Evolutionary conservation across 92 coral and sea anemone species (phyloP), one percentile per base, ranked within the genome.

Genomic region (Porites cylindrica): DNA sequence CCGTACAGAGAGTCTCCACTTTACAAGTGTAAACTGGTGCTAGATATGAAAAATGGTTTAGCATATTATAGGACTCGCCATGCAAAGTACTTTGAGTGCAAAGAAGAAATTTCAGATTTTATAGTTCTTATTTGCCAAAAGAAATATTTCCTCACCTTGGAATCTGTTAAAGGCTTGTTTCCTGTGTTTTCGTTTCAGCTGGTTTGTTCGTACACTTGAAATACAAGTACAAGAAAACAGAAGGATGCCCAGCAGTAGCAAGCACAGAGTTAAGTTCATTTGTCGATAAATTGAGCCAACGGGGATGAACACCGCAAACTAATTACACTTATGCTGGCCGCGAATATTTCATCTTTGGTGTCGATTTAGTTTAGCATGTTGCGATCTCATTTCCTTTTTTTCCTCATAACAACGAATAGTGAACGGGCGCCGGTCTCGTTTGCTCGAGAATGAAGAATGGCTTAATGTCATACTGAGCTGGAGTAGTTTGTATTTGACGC

Each of bases 141-240:
- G 12, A 63, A 26, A 26, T 51, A 66, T 59, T 26, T 32, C 81
- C 95, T 32, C 85, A 92, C 95, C 95, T 92, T 85, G 66, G 51
- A 92, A 89, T 24, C 73, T 70, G 82, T 51, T 75, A 53, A 92
- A 65, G n/a, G 69, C 6, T 19, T 43, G 38, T 65, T 51, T 63
- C 11, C 53, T 51, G 80, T 51, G 80, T 64, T 54, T 74, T 61
- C 74, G 26, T n/a, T n/a, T 61, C 23, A n/a, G 20, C 2, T 66
- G 74, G 52, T 47, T 63, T 9, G 21, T 53, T 7, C 65, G 87
- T 5, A 80, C 59, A 51, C 50, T 14, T 62, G 80, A 43, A 52
- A 72, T 20, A 64, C 54, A 61, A 26, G 14, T 13, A 24, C 0
- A 26, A 9, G 73, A 63, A 21, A 73, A 64, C 21, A 83, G 38